Conservation (phyloP, 2,797 vertebrate genomes). For the Coendou prehensilis region DNA sequence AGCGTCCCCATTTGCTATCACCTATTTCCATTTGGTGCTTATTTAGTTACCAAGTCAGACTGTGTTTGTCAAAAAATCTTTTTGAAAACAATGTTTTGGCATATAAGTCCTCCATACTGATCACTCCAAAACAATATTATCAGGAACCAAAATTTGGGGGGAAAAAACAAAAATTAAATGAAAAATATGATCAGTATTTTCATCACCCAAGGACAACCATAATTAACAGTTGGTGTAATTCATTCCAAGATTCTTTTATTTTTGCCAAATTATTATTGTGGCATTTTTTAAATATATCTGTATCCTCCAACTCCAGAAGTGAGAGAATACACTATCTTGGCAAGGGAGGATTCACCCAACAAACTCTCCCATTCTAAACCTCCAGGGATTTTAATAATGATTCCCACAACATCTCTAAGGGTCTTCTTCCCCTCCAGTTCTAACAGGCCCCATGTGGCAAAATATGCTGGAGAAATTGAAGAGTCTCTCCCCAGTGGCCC, state of each 20-base stretch:
- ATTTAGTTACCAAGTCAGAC: not conserved
- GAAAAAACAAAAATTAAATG: not conserved
- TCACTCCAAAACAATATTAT: not conserved
- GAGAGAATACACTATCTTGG: not conserved
- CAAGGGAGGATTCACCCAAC: not conserved
- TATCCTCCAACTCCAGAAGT: not conserved
- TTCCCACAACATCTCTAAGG: not conserved
- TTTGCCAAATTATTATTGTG: slow-evolving; percentile 8
- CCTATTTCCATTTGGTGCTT: not conserved
- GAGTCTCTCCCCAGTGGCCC: not conserved
- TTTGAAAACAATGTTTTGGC: not conserved
- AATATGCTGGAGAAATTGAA: not conserved
- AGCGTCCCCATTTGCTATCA: not conserved
- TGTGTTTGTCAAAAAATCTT: not conserved
- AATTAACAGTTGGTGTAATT: slow-evolving; percentile 6
- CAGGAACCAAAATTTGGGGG: not conserved
- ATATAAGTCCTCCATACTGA: not conserved
- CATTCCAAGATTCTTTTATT: slow-evolving; percentile 22
- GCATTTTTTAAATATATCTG: not conserved
- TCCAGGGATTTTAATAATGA: not conserved
- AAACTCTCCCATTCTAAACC: not conserved
- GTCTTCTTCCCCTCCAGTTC: not conserved
- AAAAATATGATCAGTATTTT: slow-evolving; percentile 5
- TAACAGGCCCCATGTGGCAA: not conserved
- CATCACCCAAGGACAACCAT: slow-evolving; percentile 33